Evolutionary conservation across 1,140 invertebrate species (phyloP).

Genomic region (Agrilus planipennis): DNA sequence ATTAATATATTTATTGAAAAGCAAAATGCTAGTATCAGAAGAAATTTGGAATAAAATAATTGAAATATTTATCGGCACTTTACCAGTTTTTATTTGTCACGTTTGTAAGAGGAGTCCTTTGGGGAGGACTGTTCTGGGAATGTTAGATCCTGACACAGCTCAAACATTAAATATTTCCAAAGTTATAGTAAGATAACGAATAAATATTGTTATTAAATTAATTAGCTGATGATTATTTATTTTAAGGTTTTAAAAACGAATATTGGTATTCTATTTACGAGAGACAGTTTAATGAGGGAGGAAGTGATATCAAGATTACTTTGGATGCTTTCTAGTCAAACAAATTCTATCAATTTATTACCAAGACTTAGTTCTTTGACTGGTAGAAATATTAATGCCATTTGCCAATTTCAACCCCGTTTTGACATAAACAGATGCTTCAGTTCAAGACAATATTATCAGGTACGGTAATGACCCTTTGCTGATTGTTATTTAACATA

Average conservation of each 20-base stretch:
- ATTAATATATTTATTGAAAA: constrained; percentile 47
- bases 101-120: constrained; percentile 32
- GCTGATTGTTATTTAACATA: too few relatives aligned
- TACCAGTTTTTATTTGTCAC: constrained; percentile 41
- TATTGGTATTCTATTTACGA: constrained; percentile 36
- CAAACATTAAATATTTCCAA: constrained; percentile 7
- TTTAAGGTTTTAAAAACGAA: constrained; percentile 35
- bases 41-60: constrained; percentile 44
- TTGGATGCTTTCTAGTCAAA: constrained; percentile 37
- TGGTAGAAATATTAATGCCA: constrained; percentile 32
- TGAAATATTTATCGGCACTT: constrained; percentile 40
- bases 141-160: constrained; percentile 44
- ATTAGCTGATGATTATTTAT: not conserved
- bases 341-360: constrained; percentile 32
- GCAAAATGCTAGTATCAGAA: constrained; percentile 44
- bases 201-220: constrained; percentile 4
- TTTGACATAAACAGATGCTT: constrained; percentile 24
- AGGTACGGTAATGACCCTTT: constrained; percentile 19
- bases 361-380: constrained; percentile 37
- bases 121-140: constrained; percentile 45
- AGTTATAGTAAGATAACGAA: constrained; percentile 28
- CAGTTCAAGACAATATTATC: constrained; percentile 28
- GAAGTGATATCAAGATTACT: constrained; percentile 40
- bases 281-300: constrained; percentile 32
- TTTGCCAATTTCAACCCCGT: constrained; percentile 32